Conservation (phyloP, 1,140 invertebrate genomes). For the Drosophila arizonae region DNA sequence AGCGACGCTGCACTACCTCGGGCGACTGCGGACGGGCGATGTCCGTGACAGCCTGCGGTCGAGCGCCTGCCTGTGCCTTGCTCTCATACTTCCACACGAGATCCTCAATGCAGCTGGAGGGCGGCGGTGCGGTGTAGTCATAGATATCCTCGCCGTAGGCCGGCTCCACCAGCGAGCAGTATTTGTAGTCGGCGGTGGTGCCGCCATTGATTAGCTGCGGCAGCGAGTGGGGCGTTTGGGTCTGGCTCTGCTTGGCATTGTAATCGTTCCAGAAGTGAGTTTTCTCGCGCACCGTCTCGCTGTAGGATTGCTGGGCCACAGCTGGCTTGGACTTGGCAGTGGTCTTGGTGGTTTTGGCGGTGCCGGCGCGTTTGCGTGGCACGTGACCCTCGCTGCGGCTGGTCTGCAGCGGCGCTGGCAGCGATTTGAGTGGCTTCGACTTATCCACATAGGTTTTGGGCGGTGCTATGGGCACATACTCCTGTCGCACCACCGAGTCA, state of each 20-base stretch:
- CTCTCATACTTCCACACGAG: conserved; percentile 77
- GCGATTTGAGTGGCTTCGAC: conserved; percentile 39
- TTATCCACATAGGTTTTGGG: conserved; percentile 65
- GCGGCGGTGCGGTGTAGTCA: conserved; percentile 35
- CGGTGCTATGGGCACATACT: conserved; percentile 51
- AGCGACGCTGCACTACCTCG: conserved; percentile 47
- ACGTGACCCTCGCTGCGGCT: conserved; percentile 73
- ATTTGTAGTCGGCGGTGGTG: conserved; percentile 36
- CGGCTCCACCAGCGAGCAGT: conserved; percentile 41
- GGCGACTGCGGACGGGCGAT: conserved; percentile 67
- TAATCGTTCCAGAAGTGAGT: conserved; percentile 75
- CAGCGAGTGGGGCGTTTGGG: conserved; percentile 38
- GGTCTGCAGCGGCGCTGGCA: conserved; percentile 46
- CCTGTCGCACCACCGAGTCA: conserved; percentile 64
- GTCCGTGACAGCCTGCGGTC: conserved; percentile 42
- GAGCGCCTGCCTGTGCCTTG: conserved; percentile 31
- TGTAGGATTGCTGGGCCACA: conserved; percentile 39
- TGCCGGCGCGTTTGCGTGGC: conserved; percentile 47
- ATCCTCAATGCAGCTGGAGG: conserved; percentile 70
- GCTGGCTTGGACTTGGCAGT: conserved; percentile 14
- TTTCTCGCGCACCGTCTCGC: conserved; percentile 65
- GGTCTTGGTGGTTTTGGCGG: neutral
- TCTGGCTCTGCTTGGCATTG: conserved; percentile 61
- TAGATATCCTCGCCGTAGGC: conserved; percentile 56
- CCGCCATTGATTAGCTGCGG: conserved; percentile 34